Percentiles rank a stretch among this genome's conserved stretches.
phyloP scores from a whole-genome alignment of 2,113 vertebrate genomes.

The Bufo gargarizans region DNA sequence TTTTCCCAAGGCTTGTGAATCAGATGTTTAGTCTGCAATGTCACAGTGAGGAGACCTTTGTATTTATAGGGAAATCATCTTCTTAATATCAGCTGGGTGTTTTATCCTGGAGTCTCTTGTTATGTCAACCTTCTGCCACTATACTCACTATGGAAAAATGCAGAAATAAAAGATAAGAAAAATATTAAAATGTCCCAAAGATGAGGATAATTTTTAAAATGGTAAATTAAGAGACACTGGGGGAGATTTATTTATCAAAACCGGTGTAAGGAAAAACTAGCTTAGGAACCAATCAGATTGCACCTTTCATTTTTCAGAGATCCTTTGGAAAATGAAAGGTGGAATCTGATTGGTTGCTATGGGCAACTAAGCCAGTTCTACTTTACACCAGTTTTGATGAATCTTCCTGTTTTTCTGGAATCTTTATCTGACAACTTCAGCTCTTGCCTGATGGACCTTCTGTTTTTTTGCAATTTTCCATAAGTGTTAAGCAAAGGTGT shows the following conservation, averaged over 20 bases:
- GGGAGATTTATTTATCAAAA: too few relatives aligned
- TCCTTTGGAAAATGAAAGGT: too few relatives aligned
- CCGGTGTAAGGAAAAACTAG: too few relatives aligned
- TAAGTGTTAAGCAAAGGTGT: background rate
- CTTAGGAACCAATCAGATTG: too few relatives aligned
- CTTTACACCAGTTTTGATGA: too few relatives aligned
- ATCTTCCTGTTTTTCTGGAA: background rate
- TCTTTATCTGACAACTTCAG: background rate
- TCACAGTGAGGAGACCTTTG: background rate
- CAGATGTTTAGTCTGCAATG: slow-evolving; percentile 16
- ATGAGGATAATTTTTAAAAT: background rate
- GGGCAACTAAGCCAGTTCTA: too few relatives aligned
- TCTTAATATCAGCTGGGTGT: background rate
- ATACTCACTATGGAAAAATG: background rate
- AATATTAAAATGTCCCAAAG: background rate
- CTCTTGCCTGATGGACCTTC: background rate
- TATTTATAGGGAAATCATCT: slow-evolving; percentile 1
- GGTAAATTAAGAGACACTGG: background rate
- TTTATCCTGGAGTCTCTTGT: background rate
- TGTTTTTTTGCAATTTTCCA: background rate
- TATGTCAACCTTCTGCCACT: background rate
- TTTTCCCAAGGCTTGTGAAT: background rate
- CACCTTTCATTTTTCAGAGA: too few relatives aligned
- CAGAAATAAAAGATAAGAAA: background rate
- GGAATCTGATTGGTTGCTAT: too few relatives aligned